Evolutionary conservation across 2,113 vertebrate genomes (phyloP).

Genomic region (Caranx ignobilis): DNA sequence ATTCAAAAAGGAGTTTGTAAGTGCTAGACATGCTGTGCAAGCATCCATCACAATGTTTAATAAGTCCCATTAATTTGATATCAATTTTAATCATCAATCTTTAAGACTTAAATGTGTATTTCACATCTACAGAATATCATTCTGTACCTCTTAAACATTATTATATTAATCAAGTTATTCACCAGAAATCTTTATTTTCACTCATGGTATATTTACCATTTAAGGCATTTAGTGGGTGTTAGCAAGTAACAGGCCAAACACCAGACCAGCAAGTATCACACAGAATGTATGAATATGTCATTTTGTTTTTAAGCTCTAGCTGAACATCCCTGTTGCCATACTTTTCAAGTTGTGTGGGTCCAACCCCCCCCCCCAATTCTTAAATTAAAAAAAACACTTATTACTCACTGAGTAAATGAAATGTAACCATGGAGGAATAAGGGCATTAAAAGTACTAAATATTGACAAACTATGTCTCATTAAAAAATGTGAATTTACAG

Average conservation of each 20-base stretch:
- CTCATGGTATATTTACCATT: too few species aligned
- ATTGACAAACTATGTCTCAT: not conserved
- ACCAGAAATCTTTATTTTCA: not conserved
- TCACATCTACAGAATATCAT: not conserved
- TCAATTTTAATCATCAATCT: not conserved
- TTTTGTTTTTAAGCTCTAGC: not conserved
- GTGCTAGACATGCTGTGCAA: not conserved
- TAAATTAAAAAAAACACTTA: not conserved
- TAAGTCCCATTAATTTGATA: not conserved
- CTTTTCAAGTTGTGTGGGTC: not conserved
- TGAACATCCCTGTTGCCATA: not conserved
- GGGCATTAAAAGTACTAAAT: not conserved
- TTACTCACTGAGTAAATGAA: not conserved
- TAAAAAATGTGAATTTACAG: not conserved
- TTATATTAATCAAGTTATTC: not conserved
- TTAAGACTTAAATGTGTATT: constrained; percentile 1
- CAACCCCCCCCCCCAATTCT: too few species aligned
- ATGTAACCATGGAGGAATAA: constrained; percentile 5
- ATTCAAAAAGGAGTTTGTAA: constrained; percentile 32
- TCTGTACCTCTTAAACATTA: not conserved
- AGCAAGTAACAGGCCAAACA: not conserved
- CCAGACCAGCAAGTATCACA: not conserved
- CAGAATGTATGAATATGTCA: not conserved
- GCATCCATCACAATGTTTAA: not conserved
- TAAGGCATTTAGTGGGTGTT: not conserved